Evolutionary conservation across 2,888 invertebrate species (phyloP).

Genomic region (Brachylomia viminalis): DNA sequence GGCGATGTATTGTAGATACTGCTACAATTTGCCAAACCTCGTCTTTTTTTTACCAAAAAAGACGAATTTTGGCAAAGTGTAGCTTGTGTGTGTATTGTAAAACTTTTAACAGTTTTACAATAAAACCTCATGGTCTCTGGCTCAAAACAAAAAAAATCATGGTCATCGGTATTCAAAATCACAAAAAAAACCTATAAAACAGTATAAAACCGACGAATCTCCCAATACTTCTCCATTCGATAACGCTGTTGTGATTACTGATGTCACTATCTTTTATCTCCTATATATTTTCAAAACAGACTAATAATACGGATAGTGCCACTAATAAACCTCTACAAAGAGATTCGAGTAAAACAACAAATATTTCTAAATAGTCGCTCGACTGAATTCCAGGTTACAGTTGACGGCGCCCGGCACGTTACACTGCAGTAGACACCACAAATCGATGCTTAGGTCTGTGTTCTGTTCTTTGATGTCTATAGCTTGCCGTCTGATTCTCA

Average conservation of each 20-base stretch:
- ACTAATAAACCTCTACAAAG: background rate
- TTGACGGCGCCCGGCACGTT: constrained; percentile 31
- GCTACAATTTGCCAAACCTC: background rate
- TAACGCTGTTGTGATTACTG: background rate
- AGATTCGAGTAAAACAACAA: constrained; percentile 21
- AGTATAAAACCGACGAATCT: background rate
- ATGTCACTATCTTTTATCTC: background rate
- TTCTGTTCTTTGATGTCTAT: constrained; percentile 62
- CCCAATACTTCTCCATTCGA: background rate
- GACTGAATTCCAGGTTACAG: constrained; percentile 28
- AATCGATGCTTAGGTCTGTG: constrained; percentile 51
- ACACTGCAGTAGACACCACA: constrained; percentile 58
- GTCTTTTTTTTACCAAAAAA: no score
- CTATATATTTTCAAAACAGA: background rate
- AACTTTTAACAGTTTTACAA: no score
- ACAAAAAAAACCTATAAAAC: background rate
- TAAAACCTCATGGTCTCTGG: no score
- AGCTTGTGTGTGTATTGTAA: no score
- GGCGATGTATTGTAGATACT: no score
- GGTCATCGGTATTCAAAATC: background rate
- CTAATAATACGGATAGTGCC: no score
- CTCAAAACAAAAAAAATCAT: no score
- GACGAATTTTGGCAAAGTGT: no score
- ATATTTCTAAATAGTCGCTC: constrained; percentile 36
- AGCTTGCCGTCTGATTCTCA: constrained; percentile 23